Conservation (phyloP, 2,113 vertebrate species). For the Fulmarus glacialis region DNA sequence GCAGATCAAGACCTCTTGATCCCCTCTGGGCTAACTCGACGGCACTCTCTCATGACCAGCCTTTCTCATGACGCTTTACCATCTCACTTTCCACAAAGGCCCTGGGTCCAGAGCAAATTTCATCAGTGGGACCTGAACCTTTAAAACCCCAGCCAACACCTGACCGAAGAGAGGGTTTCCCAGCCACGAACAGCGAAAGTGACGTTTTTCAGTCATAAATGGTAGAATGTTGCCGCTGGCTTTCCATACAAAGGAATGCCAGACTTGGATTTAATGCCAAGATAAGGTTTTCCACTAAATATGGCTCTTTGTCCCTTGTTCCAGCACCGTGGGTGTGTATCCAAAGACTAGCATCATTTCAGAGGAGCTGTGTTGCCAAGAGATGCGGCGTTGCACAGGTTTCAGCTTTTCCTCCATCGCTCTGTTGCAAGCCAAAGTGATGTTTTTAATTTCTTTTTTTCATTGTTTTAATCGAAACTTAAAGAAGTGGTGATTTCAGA, state of each 20-base stretch:
- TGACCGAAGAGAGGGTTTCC: background rate
- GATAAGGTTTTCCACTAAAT: background rate
- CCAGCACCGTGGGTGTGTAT: background rate
- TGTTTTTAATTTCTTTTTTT: background rate
- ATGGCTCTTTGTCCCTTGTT: background rate
- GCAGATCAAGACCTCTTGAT: background rate
- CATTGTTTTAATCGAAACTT: background rate
- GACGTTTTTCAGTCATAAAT: background rate
- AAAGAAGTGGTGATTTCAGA: background rate
- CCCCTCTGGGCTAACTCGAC: background rate
- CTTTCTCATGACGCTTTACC: background rate
- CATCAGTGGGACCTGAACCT: background rate
- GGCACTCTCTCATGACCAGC: background rate
- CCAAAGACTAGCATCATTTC: background rate
- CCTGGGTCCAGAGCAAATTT: background rate
- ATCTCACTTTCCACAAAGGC: background rate
- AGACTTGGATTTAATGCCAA: background rate
- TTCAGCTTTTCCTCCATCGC: background rate
- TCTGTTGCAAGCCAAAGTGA: background rate
- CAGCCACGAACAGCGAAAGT: background rate
- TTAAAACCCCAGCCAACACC: background rate
- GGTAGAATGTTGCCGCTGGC: background rate
- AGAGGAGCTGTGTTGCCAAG: background rate
- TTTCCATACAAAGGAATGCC: background rate
- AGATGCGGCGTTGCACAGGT: rapidly evolving